Conservation (phyloP, 2,113 vertebrate species). For the Apistogramma diplotaenia region DNA sequence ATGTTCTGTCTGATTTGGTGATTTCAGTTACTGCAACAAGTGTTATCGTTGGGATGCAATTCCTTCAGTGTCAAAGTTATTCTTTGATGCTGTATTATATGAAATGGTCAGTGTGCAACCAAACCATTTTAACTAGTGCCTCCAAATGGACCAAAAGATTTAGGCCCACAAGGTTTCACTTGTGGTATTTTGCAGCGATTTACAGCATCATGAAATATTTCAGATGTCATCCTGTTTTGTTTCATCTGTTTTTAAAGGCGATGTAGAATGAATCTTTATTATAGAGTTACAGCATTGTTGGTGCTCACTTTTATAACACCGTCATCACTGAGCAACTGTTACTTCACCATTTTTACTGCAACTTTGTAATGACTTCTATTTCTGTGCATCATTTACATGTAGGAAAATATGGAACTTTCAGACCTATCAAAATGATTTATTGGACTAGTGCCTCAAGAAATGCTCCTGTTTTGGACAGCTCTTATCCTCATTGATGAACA, state of each 20-base stretch:
- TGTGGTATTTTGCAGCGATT: too few relatives aligned
- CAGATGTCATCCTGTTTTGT: neutral
- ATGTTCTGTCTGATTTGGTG: too few relatives aligned
- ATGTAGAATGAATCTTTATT: neutral
- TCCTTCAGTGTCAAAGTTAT: too few relatives aligned
- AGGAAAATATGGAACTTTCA: neutral
- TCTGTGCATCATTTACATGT: neutral
- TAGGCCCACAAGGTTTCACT: too few relatives aligned
- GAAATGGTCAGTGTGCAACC: too few relatives aligned
- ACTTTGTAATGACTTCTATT: neutral
- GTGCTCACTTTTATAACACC: neutral
- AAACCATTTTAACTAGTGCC: too few relatives aligned
- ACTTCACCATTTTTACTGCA: too few relatives aligned
- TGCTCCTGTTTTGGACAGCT: neutral
- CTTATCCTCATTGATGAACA: neutral
- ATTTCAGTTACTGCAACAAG: too few relatives aligned
- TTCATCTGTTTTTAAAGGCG: fast-evolving
- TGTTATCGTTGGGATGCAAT: too few relatives aligned
- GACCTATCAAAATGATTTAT: fast-evolving
- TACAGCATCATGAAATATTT: neutral
- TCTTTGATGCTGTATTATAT: too few relatives aligned
- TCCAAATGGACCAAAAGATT: too few relatives aligned
- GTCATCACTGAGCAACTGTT: neutral
- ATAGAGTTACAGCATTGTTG: neutral
- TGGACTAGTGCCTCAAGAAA: neutral